Evolutionary conservation across 2,888 invertebrate genomes (phyloP).

Genomic region (Amblyteles armatorius): DNA sequence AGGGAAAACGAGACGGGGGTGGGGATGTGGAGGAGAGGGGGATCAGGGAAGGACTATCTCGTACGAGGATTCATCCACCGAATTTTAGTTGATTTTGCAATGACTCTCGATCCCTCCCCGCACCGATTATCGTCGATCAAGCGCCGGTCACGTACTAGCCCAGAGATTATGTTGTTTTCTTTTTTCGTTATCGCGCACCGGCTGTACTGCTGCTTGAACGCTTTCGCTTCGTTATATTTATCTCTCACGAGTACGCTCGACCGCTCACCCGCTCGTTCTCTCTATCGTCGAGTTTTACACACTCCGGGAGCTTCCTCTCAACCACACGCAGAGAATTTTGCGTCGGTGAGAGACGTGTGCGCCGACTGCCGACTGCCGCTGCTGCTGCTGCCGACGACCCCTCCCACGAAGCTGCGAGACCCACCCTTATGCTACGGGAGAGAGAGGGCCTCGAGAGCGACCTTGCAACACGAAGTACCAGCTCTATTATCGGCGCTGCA

Average conservation of each 20-base stretch:
- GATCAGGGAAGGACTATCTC: constrained; percentile 69
- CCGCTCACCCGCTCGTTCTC: constrained; percentile 21
- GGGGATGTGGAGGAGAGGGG: constrained; percentile 68
- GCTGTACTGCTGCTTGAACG: neutral
- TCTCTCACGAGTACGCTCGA: constrained; percentile 33
- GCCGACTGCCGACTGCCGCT: constrained; percentile 16
- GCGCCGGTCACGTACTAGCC: neutral
- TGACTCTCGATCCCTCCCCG: constrained; percentile 7
- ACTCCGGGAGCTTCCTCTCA: constrained; percentile 9
- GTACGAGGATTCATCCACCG: constrained; percentile 76
- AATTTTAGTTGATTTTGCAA: constrained; percentile 61
- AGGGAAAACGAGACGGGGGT: constrained; percentile 35
- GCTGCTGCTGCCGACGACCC: constrained; percentile 45
- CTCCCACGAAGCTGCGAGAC: constrained; percentile 66
- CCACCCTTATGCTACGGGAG: constrained; percentile 66
- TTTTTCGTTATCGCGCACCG: constrained; percentile 1
- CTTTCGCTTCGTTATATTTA: constrained; percentile 21
- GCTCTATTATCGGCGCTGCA: constrained; percentile 42
- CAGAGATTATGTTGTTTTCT: constrained; percentile 8
- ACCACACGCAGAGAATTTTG: neutral
- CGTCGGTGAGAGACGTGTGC: constrained; percentile 3
- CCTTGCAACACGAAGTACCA: constrained; percentile 40
- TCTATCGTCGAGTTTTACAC: constrained; percentile 32
- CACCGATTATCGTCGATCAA: constrained; percentile 55
- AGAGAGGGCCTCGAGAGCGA: constrained; percentile 40